A percentile compares a stretch with the other conserved stretches of the same genome.
Conservation (phyloP, 2,888 invertebrate species). For the Dryobotodes eremita region DNA sequence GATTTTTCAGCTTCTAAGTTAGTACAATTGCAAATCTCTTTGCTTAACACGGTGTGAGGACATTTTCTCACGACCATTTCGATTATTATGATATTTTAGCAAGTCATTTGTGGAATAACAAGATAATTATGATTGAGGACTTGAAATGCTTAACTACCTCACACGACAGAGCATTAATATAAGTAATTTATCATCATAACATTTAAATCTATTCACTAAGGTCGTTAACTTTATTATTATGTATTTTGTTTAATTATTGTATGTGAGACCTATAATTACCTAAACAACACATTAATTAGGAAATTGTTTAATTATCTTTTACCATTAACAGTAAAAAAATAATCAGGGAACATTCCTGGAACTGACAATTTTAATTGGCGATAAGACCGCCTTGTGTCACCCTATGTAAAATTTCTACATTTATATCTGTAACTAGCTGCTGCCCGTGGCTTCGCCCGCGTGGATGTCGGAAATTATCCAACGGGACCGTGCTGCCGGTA, state of each 20-base stretch:
- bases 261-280: neutral
- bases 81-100: no score
- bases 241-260: neutral
- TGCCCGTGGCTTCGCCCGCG: no score
- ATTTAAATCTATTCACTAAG: neutral
- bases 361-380: constrained; percentile 14
- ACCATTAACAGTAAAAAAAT: neutral
- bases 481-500: no score
- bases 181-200: neutral
- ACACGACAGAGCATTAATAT: neutral
- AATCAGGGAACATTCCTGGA: neutral
- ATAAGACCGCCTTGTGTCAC: no score
- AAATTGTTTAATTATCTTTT: constrained; percentile 2
- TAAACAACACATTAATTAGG: constrained; percentile 4
- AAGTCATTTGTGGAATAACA: neutral
- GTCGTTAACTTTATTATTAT: constrained; percentile 3
- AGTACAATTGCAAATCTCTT: no score
- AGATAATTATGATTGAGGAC: neutral
- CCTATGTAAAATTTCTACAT: no score
- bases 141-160: neutral
- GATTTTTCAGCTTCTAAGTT: no score
- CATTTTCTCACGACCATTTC: no score
- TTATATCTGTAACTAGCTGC: no score
- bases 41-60: no score
- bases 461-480: no score